Percentiles rank a stretch among this genome's conserved stretches.
Conservation (phyloP, 2,113 vertebrate genomes). For the Tor tambroides region DNA sequence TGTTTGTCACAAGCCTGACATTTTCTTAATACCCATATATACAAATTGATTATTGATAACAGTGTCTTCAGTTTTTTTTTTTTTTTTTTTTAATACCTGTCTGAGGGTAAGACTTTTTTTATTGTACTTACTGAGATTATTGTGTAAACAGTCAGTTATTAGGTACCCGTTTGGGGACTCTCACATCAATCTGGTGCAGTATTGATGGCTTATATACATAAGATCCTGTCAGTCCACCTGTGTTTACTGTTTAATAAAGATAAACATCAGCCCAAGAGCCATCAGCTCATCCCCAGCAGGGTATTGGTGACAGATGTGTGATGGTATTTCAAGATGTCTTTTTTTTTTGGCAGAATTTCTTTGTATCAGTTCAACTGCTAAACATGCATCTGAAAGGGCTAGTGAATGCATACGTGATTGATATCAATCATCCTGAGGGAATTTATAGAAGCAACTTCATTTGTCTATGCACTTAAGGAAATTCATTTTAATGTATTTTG, state of each 20-base stretch:
- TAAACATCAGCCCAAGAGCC: conserved; percentile 44
- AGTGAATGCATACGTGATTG: background rate
- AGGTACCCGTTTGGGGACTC: background rate
- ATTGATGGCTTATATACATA: background rate
- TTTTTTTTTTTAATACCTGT: background rate
- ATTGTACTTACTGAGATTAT: background rate
- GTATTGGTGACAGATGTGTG: background rate
- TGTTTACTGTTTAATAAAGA: conserved; percentile 47
- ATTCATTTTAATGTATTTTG: background rate
- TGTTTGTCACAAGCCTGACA: background rate
- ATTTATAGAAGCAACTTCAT: background rate
- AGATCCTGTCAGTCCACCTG: conserved; percentile 42
- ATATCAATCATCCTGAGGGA: background rate
- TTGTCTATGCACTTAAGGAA: background rate
- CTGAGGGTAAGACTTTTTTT: background rate
- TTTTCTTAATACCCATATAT: background rate
- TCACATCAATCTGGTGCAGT: conserved; percentile 18
- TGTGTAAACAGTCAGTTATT: conserved; percentile 10
- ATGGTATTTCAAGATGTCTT: background rate
- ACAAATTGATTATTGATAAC: too few species aligned
- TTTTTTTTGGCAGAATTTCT: background rate
- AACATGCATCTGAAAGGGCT: background rate
- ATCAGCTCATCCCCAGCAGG: background rate
- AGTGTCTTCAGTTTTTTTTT: background rate
- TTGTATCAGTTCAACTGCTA: background rate